Base-by-base conservation (phyloP, 2,113 vertebrate species). In the Geococcyx californianus region DNA sequence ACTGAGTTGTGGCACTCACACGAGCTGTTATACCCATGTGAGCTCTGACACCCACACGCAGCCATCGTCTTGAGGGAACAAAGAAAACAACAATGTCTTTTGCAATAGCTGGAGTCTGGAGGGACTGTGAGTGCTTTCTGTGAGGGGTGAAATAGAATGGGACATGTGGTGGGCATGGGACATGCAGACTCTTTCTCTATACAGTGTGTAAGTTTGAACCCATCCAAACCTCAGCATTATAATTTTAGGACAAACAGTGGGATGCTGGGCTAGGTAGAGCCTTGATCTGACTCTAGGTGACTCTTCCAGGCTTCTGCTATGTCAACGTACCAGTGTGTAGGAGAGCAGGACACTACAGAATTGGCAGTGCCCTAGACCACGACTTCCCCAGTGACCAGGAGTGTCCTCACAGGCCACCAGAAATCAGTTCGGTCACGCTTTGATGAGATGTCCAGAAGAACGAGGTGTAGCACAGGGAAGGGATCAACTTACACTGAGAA, bases 371-470 rank as follows among this genome's bases (percentile, higher is more conserved):
- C 66, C 44, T n/a, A 60, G n/a, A 47, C n/a, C 16, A 15, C 54
- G 33, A 29, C 54, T 1, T 1, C 23, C 36, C 42, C 45, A 9
- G 44, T 23, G 34, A 5, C 34, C 1, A 0, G 8, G 25, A 25
- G 21, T 16, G 52, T 44, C 60, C 52, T 51, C 25, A 42, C 9
- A 58, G 68, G 23, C 44, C 54, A 38, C 23, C 23, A 68, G 60
- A 45, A 44, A 82, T 7, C 16, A 38, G 9, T 23, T 58, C 31
- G 33, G 23, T 40, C 2, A 0, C 21, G 38, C n/a, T 55, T 83
- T 83, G 47, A 26, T 6, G n/a, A 26, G 20, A 4, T n/a, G 13
- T 26, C 36, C 45, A 29, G 44, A 58, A 66, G 24, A 45, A 52
- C 3, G 6, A 59, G 38, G 24, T 73, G 45, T n/a, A 74, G 45